Evolutionary conservation across 2,797 vertebrate species (phyloP), one percentile per base, ranked within the genome.

Genomic region (Chelonia mydas): DNA sequence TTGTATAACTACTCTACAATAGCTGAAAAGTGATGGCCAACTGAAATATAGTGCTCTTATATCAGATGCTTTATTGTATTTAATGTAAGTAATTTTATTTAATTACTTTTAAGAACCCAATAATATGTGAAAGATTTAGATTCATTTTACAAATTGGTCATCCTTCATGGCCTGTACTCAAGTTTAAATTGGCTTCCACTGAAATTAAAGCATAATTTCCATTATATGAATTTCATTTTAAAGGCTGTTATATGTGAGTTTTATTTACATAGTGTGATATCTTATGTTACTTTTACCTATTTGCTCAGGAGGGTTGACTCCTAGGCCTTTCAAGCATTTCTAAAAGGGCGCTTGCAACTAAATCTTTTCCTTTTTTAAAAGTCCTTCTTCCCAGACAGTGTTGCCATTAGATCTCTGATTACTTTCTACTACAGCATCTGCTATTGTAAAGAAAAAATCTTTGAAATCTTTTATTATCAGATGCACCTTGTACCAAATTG

Each of bases 311-410:
- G 91, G 91, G 92, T 84, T 92, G 93, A 94, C 81, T 81, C 83
- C 55, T 7, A 90, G 88, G 87, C 85, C 94, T 94, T 94, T 97
- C 93, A 91, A 96, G 94, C 59, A 95, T 93, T 97, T 95, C 92
- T 84, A 95, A 95, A 88, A 90, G 93, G 92, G 78, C 13, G 82
- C 95, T 84, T 97, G 91, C 93, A 96, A 94, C 79, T 91, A 77
- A 79, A 95, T 68, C 21, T 65, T 31, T 6, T 87, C 33, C 21
- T 81, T 96, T 95, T 90, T 31, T 47, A 49, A 13, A 84, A 2
- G 0, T 51, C 96, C 11, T 94, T 81, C 27, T 85, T 2, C 91
- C 92, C 82, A 90, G 93, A 55, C 61, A 33, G 16, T 51, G 51
- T 68, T 95, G 84, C 84, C 54, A 83, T 94, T 90, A 88, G 83